Percentiles rank a stretch among this genome's conserved stretches.
Evolutionary conservation across 2,113 vertebrate species (phyloP).

Genomic region (Kryptolebias marmoratus): DNA sequence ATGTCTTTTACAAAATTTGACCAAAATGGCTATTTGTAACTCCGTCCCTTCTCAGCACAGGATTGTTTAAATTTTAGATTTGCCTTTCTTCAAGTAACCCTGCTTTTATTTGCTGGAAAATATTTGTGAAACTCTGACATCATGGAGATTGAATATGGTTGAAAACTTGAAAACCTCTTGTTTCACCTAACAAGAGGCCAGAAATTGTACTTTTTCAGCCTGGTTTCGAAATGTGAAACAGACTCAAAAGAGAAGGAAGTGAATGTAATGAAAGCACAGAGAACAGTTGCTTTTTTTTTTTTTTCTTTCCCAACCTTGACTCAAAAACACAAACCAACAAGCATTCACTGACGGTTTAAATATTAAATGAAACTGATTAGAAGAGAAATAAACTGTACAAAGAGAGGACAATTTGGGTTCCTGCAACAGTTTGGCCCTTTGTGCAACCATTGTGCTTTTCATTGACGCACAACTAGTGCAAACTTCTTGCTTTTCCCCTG

Average conservation of each 20-base stretch:
- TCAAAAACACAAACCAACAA: background rate
- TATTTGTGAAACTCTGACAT: no score
- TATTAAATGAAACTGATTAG: background rate
- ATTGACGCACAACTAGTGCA: conserved; percentile 42
- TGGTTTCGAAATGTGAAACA: background rate
- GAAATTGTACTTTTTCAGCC: background rate
- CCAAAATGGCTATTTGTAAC: no score
- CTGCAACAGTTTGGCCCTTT: conserved; percentile 8
- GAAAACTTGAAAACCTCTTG: no score
- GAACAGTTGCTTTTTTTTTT: background rate
- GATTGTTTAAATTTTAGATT: no score
- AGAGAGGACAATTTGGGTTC: background rate
- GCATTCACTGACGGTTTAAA: background rate
- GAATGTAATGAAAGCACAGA: background rate
- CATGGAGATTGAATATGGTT: no score
- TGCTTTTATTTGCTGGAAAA: no score
- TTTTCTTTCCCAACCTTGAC: conserved; percentile 8
- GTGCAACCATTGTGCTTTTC: conserved; percentile 22
- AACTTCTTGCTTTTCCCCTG: conserved; percentile 49
- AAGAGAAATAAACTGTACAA: background rate
- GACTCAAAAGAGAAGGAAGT: conserved; percentile 64
- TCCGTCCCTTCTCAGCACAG: no score
- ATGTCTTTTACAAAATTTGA: no score
- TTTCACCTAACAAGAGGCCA: no score
- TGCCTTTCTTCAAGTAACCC: no score